Conservation (phyloP, 2,113 vertebrate genomes). For the Silurus asotus region DNA sequence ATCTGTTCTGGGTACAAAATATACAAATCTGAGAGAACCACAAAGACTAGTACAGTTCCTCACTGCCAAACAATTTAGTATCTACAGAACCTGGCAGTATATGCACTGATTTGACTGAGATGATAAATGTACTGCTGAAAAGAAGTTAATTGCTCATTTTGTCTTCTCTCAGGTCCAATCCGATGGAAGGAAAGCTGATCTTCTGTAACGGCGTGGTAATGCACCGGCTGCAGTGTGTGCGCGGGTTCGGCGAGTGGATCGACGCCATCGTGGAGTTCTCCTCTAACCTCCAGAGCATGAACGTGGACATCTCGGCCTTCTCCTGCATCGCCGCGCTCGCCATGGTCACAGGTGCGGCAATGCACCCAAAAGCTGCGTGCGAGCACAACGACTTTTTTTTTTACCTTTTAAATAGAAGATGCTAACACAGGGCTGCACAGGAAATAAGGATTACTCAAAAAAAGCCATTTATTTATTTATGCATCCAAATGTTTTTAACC, state of each 20-base stretch:
- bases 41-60: background rate
- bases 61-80: background rate
- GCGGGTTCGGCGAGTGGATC: slow-evolving; percentile 98
- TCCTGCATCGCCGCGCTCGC: slow-evolving; percentile 98
- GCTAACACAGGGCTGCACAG: background rate
- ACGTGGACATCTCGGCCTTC: slow-evolving; percentile 96
- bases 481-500: background rate
- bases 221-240: slow-evolving; percentile 97
- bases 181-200: slow-evolving; percentile 98
- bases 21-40: background rate
- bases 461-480: background rate
- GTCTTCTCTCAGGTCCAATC: slow-evolving; percentile 86
- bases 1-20: too few species aligned
- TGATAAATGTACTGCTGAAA: background rate
- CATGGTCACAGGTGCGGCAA: slow-evolving; percentile 95
- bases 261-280: slow-evolving; percentile 98
- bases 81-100: background rate
- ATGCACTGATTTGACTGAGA: background rate
- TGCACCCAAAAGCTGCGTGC: background rate
- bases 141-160: background rate
- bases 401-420: background rate
- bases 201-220: slow-evolving; percentile 98
- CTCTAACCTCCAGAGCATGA: slow-evolving; percentile 98
- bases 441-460: too few species aligned
- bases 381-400: background rate